A percentile compares a stretch with the other conserved stretches of the same genome.
phyloP scores from a whole-genome alignment of 1,140 invertebrate species.

The Micrasema minimum region DNA sequence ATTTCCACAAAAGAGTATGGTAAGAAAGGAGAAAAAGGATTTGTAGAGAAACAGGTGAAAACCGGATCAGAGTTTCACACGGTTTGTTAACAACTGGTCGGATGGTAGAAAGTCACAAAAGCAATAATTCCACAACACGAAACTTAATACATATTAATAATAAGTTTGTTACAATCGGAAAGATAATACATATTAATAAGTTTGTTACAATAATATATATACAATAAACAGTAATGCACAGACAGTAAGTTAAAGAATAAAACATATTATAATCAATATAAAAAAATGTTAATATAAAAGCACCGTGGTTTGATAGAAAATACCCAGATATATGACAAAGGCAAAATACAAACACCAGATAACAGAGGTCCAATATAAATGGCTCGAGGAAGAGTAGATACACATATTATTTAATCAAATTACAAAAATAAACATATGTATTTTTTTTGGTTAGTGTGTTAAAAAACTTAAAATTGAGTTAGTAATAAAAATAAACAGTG shows the following conservation, averaged over 20 bases:
- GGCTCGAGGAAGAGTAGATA: slow-evolving; percentile 17
- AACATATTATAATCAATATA: slow-evolving; percentile 9
- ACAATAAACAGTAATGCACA: slow-evolving; percentile 32
- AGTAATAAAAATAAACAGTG: slow-evolving; percentile 8
- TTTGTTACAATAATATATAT: slow-evolving; percentile 22
- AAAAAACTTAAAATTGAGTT: slow-evolving; percentile 3
- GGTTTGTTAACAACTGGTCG: slow-evolving; percentile 8
- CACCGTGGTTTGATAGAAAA: slow-evolving; percentile 37
- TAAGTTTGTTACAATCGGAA: slow-evolving; percentile 12
- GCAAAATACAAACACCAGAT: slow-evolving; percentile 48
- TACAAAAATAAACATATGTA: slow-evolving; percentile 25
- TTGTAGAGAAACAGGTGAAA: not conserved
- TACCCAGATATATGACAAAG: slow-evolving; percentile 52
- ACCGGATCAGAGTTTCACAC: slow-evolving; percentile 12
- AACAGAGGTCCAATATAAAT: slow-evolving; percentile 24
- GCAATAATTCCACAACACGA: slow-evolving; percentile 22
- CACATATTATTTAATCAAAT: slow-evolving; percentile 12
- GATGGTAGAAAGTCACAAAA: slow-evolving; percentile 32
- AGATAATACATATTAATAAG: slow-evolving; percentile 1
- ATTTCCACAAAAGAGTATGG: not conserved
- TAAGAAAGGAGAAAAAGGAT: slow-evolving; percentile 6
- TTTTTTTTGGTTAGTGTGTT: slow-evolving; percentile 30
- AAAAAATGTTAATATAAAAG: slow-evolving; percentile 33
- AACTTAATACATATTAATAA: slow-evolving; percentile 22
- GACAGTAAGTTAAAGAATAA: slow-evolving; percentile 8